Percentiles rank a stretch among this genome's conserved stretches.
phyloP scores from a whole-genome alignment of 2,797 vertebrate genomes.

The Avahi laniger region DNA sequence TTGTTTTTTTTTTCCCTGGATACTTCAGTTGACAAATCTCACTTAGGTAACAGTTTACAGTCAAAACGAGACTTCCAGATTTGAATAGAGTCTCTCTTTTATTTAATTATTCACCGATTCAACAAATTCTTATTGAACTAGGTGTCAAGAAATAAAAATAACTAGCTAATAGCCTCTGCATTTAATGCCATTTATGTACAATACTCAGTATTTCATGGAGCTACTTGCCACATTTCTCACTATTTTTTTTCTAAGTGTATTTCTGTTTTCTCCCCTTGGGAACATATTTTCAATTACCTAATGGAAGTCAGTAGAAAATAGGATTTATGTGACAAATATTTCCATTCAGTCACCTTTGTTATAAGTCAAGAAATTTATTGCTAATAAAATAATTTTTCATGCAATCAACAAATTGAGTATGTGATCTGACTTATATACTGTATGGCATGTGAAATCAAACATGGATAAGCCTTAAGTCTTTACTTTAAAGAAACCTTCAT shows the following conservation, averaged over 20 bases:
- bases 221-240: neutral
- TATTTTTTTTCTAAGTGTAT: neutral
- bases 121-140: slow-evolving; percentile 3
- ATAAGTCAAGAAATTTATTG: slow-evolving; percentile 49
- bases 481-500: neutral
- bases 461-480: neutral
- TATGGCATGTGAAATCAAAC: neutral
- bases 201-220: neutral
- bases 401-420: slow-evolving; percentile 63
- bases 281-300: slow-evolving; percentile 61
- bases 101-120: neutral
- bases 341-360: slow-evolving; percentile 28
- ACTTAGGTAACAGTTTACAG: neutral
- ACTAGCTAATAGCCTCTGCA: neutral
- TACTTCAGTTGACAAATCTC: neutral
- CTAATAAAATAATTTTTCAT: slow-evolving; percentile 61
- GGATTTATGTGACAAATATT: slow-evolving; percentile 44
- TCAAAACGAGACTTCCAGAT: neutral
- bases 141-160: slow-evolving; percentile 3
- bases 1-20: neutral
- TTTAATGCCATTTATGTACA: neutral
- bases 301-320: slow-evolving; percentile 55
- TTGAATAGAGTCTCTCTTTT: neutral
- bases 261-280: neutral
- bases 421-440: slow-evolving; percentile 8